A percentile compares a stretch with the other conserved stretches of the same genome.
Conservation (phyloP, 2,113 vertebrate genomes). For the Pelmatolapia mariae region DNA sequence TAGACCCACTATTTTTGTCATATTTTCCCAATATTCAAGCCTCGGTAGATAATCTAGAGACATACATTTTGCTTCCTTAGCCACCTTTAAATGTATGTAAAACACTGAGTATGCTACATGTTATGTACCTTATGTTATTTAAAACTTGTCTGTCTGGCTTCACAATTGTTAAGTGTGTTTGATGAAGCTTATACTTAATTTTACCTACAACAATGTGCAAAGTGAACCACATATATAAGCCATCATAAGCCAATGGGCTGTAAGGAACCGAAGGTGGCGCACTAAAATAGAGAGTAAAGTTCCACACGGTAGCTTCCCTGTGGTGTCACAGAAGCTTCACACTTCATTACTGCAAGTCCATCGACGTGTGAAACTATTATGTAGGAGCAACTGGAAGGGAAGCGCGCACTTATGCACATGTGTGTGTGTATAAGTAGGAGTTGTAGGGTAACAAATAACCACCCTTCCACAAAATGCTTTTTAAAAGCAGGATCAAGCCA, state of each 20-base stretch:
- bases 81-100: neutral
- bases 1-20: neutral
- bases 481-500: constrained; percentile 35
- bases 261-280: constrained; percentile 19
- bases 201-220: neutral
- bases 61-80: neutral
- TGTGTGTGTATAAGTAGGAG: neutral
- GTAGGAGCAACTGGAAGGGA: constrained; percentile 18
- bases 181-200: neutral
- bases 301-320: constrained; percentile 28
- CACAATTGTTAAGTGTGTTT: neutral
- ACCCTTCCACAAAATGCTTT: constrained; percentile 12
- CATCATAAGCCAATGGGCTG: neutral
- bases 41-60: neutral
- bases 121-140: neutral
- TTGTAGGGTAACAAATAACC: constrained; percentile 22
- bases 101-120: neutral
- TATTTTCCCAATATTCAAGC: neutral
- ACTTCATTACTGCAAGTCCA: constrained; percentile 64
- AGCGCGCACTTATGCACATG: neutral
- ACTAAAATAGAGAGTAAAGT: constrained; percentile 36
- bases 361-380: constrained; percentile 51
- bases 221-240: neutral
- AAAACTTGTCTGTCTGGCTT: neutral
- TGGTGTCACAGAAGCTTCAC: constrained; percentile 52